phyloP scores from a whole-genome alignment of 2,113 vertebrate species.

The Clupea harengus region DNA sequence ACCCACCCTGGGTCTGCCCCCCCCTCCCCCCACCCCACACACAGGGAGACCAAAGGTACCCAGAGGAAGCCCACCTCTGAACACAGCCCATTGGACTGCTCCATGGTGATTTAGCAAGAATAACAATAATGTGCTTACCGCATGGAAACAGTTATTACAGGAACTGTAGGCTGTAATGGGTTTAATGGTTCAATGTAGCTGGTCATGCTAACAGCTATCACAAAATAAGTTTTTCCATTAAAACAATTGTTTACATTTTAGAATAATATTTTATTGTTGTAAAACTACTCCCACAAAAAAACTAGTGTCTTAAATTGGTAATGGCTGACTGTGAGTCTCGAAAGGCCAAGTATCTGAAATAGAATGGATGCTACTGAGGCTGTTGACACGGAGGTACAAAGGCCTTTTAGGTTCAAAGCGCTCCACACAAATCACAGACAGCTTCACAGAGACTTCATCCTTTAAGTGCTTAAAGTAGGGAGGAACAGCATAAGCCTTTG shows the following conservation, averaged over 20 bases:
- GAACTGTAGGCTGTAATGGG: too few species aligned
- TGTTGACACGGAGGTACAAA: background rate
- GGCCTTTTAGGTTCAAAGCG: background rate
- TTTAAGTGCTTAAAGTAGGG: background rate
- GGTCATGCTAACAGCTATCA: background rate
- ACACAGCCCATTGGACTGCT: too few species aligned
- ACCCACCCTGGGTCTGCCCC: too few species aligned
- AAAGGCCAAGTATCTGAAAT: background rate
- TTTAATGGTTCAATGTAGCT: background rate
- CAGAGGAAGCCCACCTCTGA: background rate
- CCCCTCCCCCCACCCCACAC: background rate
- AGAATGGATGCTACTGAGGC: background rate
- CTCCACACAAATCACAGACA: background rate
- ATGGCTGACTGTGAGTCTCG: background rate
- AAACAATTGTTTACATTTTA: background rate
- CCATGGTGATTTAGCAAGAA: background rate
- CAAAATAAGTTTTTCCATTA: too few species aligned
- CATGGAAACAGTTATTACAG: background rate
- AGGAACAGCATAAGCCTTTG: background rate
- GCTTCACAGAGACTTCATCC: background rate
- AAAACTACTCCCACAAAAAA: background rate
- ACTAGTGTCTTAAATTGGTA: background rate
- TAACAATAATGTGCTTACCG: background rate
- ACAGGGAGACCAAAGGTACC: background rate
- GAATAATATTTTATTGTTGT: background rate